phyloP scores from a whole-genome alignment of 1,140 invertebrate species.

The Cyrtorhinus lividipennis region DNA sequence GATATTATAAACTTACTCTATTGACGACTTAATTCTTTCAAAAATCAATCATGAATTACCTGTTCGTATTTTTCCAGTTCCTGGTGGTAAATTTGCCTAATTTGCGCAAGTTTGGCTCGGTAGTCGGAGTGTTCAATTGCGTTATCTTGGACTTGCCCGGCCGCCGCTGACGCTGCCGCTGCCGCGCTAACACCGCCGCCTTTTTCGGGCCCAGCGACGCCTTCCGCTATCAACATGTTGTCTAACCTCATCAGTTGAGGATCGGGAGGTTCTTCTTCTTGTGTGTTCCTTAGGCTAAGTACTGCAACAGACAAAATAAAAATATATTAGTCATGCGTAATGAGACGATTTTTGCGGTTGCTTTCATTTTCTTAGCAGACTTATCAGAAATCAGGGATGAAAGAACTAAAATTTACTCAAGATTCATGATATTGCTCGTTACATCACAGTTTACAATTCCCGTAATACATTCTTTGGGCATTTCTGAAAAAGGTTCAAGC shows the following conservation, averaged over 20 bases:
- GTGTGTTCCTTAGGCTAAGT: constrained; percentile 85
- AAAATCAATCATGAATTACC: too few relatives aligned
- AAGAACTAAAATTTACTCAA: too few relatives aligned
- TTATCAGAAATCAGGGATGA: too few relatives aligned
- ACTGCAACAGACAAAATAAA: constrained; percentile 44
- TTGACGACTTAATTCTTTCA: too few relatives aligned
- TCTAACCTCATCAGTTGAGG: constrained; percentile 97
- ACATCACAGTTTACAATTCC: too few relatives aligned
- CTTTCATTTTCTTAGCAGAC: too few relatives aligned
- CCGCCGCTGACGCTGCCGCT: constrained; percentile 75
- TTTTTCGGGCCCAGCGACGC: constrained; percentile 95
- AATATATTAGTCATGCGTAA: not conserved
- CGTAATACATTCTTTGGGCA: too few relatives aligned
- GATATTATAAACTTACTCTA: too few relatives aligned
- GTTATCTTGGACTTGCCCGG: constrained; percentile 67
- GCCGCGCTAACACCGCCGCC: constrained; percentile 84
- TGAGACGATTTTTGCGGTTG: too few relatives aligned
- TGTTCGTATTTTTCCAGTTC: constrained; percentile 98
- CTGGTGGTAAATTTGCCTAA: constrained; percentile 97
- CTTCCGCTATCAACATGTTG: constrained; percentile 99
- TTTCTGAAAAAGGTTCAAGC: too few relatives aligned
- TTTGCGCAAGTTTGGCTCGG: constrained; percentile 95
- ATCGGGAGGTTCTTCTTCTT: constrained; percentile 97
- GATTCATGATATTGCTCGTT: too few relatives aligned
- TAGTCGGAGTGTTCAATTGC: constrained; percentile 99